phyloP scores from a whole-genome alignment of 2,888 invertebrate genomes.

The Pegoplata infirma region DNA sequence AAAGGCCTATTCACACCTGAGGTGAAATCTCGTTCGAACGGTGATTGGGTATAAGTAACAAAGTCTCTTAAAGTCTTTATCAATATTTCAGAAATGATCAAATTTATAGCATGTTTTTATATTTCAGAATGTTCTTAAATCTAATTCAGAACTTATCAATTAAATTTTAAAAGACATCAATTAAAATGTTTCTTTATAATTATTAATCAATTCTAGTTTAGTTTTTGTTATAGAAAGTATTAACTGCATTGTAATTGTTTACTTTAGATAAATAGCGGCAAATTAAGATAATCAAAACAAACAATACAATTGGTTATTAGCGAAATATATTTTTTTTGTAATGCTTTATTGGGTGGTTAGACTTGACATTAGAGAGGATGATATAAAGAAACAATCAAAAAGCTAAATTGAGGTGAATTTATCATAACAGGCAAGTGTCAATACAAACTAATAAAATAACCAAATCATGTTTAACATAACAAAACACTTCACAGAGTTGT shows the following conservation, averaged over 20 bases:
- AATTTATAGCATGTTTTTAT: too few species aligned
- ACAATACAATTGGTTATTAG: conserved; percentile 10
- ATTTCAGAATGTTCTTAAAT: too few species aligned
- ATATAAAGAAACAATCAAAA: conserved; percentile 17
- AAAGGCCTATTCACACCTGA: too few species aligned
- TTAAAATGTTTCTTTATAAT: too few species aligned
- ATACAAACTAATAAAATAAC: neutral
- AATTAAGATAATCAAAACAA: conserved; percentile 50
- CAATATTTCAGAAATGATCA: too few species aligned
- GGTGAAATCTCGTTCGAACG: too few species aligned
- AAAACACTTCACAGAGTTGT: conserved; percentile 23
- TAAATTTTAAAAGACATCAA: too few species aligned
- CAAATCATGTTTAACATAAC: neutral
- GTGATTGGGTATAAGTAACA: too few species aligned
- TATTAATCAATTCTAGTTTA: too few species aligned
- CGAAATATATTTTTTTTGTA: neutral
- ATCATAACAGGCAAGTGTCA: conserved; percentile 3
- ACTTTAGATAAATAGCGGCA: conserved; percentile 33
- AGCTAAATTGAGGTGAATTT: conserved; percentile 54
- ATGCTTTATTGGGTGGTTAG: neutral
- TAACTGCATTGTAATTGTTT: neutral
- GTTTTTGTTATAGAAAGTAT: too few species aligned
- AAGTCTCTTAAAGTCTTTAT: too few species aligned
- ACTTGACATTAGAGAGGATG: conserved; percentile 32
- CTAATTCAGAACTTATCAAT: too few species aligned